These are phyloP conservation scores for Rhegmatorhina hoffmannsi DNA, from an alignment of 2,113 vertebrate genomes.

Conservation along the genomic window DNA sequence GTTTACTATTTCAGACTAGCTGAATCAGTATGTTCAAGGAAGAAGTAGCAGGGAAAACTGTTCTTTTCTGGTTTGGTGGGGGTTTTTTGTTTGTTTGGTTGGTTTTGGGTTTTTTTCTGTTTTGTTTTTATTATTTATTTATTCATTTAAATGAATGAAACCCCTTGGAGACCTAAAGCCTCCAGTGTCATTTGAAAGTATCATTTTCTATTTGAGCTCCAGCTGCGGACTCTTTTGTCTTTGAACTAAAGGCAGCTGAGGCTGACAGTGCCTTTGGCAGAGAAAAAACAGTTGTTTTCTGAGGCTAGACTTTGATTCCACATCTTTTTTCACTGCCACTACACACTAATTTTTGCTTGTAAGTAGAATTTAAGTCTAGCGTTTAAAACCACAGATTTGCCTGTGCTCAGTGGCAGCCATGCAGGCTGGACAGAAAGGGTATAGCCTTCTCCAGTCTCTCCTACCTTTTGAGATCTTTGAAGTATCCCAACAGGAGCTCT, in stretches of 20 bases:
- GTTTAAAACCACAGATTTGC: background rate
- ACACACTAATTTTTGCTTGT: slow-evolving; percentile 9
- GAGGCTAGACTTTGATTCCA: slow-evolving; percentile 39
- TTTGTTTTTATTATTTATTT: slow-evolving; percentile 19
- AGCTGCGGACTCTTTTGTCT: slow-evolving; percentile 62
- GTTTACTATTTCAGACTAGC: background rate
- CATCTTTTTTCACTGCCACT: slow-evolving; percentile 2
- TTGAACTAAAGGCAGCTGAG: slow-evolving; percentile 66
- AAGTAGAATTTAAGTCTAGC: slow-evolving; percentile 16
- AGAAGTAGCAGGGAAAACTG: background rate
- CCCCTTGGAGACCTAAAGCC: slow-evolving; percentile 21
- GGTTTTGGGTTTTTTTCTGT: too few species aligned
- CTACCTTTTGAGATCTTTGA: slow-evolving; percentile 42
- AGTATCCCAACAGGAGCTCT: slow-evolving; percentile 18
- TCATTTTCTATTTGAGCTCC: slow-evolving; percentile 39
- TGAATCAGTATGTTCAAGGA: background rate
- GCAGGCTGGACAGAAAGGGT: background rate
- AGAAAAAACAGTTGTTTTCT: slow-evolving; percentile 49
- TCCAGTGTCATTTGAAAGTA: slow-evolving; percentile 54
- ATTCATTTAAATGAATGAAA: slow-evolving; percentile 64
- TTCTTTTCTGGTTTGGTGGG: background rate
- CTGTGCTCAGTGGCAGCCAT: background rate
- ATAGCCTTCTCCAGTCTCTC: background rate
- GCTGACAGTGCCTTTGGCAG: slow-evolving; percentile 47
- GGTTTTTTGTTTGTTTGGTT: too few species aligned